Evolutionary conservation across 2,888 invertebrate species (phyloP), one percentile per base, ranked within the genome.

Genomic region (Orthonychiurus folsomi): DNA sequence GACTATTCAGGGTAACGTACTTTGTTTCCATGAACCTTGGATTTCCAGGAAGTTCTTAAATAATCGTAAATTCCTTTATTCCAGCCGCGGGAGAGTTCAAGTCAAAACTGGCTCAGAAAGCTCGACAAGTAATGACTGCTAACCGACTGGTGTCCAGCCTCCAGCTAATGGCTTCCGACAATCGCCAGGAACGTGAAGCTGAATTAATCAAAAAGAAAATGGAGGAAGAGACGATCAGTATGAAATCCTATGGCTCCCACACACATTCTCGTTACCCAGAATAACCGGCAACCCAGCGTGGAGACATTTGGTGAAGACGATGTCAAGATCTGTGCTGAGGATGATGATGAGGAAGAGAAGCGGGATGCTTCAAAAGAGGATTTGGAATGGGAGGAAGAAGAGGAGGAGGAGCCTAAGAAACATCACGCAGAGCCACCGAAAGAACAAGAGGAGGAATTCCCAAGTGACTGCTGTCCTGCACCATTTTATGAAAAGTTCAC

Each of bases 381-480:
- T 77, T 81, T 90, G 72, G 90, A 90, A 65, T 71, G 69, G 72
- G 72, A 68, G n/a, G 70, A 76, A n/a, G 76, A 75, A 21, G 85
- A 84, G 73, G 80, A 83, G 62, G 83, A 85, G 63, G 57, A 64
- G 3, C 59, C 63, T 26, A 61, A 61, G 24, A 55, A 63, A 3
- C 66, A 64, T 15, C 60, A 63, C 20, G 62, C 63, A 1, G 65
- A 69, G 2, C 68, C 67, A 59, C 66, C 66, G 25, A 20, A 20
- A 52, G 70, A 72, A 26, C 67, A 73, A 61, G 66, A 73, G 63
- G 64, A 80, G 28, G 89, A 89, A 73, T 88, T 89, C 76, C 95
- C 95, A 55, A 86, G 93, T 48, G 94, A 95, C 76, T 96, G 96
- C 79, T 93, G 87, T 77, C 93, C 94, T 62, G 91, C 91, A 73